Evolutionary conservation across 2,888 invertebrate genomes (phyloP), one percentile per base, ranked within the genome.

Genomic region (Deladenus siricidicola): DNA sequence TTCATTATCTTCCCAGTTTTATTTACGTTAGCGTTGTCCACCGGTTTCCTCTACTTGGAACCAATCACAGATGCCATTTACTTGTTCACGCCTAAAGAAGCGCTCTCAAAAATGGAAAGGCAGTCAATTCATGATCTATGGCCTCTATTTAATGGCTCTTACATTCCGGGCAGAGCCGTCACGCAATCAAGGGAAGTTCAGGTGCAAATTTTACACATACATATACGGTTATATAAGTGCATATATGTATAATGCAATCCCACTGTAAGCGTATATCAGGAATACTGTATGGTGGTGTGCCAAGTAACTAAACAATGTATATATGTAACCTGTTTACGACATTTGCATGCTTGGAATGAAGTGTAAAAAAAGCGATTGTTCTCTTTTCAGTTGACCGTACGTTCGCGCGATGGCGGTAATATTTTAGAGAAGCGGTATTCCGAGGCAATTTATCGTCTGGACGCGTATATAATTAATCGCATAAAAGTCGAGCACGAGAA

Each of bases 321-420:
- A 24, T 28, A 56, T 21, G 29, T 19, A 2, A 51, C 47, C 23
- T 43, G 24, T 29, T 21, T 26, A 21, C 2, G 17, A 17, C 56
- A 29, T 3, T 57, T 6, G 6, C 17, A 19, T 14, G 23, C 0
- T 53, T 52, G 24, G 1, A 4, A n/a, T n/a, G n/a, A n/a, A n/a
- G n/a, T n/a, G n/a, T n/a, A n/a, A n/a, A n/a, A n/a, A n/a, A n/a
- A n/a, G n/a, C n/a, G n/a, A n/a, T n/a, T n/a, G n/a, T n/a, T 34
- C 14, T 34, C 14, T 34, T 55, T 66, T 42, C 51, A 77, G 72
- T 62, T 91, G 59, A 90, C 91, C 67, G 85, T 90, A 19, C 85
- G 88, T 56, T 83, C 91, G 4, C 88, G 87, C 80, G 88, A 90
- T 81, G 74, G 68, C 30, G 88, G 87, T 70, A 89, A 89, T 78